Percentiles rank a stretch among this genome's conserved stretches.
These are phyloP conservation scores for Tympanoctomys barrerae DNA, from an alignment of 2,797 vertebrate genomes.

Conservation along the genomic window DNA sequence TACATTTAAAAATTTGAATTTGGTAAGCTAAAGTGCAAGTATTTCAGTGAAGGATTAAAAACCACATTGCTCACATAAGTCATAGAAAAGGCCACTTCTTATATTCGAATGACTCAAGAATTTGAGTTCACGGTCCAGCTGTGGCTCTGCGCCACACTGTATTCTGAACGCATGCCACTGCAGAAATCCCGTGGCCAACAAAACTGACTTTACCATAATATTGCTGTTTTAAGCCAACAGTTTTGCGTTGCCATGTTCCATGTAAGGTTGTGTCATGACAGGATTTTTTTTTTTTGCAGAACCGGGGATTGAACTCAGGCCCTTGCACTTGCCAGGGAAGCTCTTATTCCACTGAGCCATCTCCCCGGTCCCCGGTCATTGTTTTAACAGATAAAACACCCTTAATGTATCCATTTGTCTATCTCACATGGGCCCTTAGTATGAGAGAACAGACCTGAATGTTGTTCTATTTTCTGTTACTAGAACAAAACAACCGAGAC, in stretches of 20 bases:
- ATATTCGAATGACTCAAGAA: background rate
- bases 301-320: too few relatives aligned
- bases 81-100: conserved; percentile 3
- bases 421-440: background rate
- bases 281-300: background rate
- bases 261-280: background rate
- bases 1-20: background rate
- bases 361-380: background rate
- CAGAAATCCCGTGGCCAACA: background rate
- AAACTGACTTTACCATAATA: background rate
- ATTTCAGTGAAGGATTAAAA: conserved; percentile 8
- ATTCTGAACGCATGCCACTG: background rate
- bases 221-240: background rate
- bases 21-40: conserved; percentile 19
- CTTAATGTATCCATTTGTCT: conserved; percentile 1
- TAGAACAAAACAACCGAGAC: background rate
- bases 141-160: background rate
- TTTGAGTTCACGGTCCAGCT: background rate
- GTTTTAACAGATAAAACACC: background rate
- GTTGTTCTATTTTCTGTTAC: background rate
- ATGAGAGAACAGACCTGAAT: background rate
- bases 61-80: background rate
- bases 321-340: too few relatives aligned
- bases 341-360: too few relatives aligned
- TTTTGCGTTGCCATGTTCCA: background rate